Evolutionary conservation across 2,888 invertebrate genomes (phyloP).

Genomic region (Cerastis rubricosa): DNA sequence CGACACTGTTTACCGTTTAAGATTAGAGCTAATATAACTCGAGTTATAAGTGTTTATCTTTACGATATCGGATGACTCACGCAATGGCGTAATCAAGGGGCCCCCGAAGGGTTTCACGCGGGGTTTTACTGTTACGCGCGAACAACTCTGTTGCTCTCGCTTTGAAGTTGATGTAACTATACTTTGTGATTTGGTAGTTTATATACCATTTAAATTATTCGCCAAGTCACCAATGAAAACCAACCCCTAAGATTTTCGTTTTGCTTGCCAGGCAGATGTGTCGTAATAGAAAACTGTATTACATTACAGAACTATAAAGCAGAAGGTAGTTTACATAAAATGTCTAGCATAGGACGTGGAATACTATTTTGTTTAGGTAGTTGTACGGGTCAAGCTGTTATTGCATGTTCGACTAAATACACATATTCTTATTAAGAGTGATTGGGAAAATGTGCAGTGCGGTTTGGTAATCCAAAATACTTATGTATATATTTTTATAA

Average conservation of each 20-base stretch:
- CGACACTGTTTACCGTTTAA: too few species aligned
- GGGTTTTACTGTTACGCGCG: too few species aligned
- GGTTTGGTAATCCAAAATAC: conserved; percentile 15
- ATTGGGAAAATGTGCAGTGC: background rate
- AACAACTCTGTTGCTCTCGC: background rate
- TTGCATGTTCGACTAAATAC: too few species aligned
- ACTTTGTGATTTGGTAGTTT: background rate
- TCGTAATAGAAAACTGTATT: background rate
- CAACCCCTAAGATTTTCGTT: background rate
- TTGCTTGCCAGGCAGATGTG: background rate
- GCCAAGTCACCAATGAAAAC: background rate
- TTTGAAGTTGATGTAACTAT: background rate
- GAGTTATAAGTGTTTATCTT: too few species aligned
- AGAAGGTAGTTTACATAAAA: background rate
- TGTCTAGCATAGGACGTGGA: background rate
- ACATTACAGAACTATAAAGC: background rate
- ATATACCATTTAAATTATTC: background rate
- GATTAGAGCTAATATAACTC: too few species aligned
- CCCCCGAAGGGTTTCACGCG: too few species aligned
- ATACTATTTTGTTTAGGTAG: background rate
- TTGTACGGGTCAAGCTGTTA: background rate
- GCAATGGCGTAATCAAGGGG: too few species aligned
- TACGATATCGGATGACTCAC: too few species aligned
- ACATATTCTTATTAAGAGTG: background rate
- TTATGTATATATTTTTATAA: background rate